Percentiles rank a stretch among this genome's conserved stretches.
Evolutionary conservation across 2,888 invertebrate genomes (phyloP).

Genomic region (Pilophorus perplexus): DNA sequence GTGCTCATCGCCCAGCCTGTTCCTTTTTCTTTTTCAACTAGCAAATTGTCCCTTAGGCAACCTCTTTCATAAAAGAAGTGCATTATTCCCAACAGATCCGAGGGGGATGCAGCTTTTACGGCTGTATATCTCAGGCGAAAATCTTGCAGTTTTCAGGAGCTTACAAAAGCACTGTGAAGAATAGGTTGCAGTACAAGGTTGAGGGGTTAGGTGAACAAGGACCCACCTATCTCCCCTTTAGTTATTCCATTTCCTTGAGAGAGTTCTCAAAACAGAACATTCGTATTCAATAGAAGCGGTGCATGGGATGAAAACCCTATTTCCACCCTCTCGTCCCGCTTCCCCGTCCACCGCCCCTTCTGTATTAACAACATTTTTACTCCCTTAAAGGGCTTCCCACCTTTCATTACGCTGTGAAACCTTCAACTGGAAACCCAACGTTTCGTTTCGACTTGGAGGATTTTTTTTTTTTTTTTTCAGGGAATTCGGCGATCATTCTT

Average conservation of each 20-base stretch:
- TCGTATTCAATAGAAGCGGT: slow-evolving; percentile 39
- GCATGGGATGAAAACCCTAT: slow-evolving; percentile 41
- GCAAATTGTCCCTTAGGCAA: no score
- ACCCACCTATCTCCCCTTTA: slow-evolving; percentile 10
- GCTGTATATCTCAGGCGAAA: neutral
- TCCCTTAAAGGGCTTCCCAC: slow-evolving; percentile 15
- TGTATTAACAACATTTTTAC: slow-evolving; percentile 21
- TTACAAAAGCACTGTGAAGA: neutral
- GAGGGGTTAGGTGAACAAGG: slow-evolving; percentile 1
- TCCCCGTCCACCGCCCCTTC: neutral
- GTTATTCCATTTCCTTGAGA: slow-evolving; percentile 38
- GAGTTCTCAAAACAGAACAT: slow-evolving; percentile 41
- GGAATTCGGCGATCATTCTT: neutral
- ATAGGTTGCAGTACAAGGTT: neutral
- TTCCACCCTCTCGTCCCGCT: slow-evolving; percentile 29
- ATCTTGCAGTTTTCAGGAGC: slow-evolving; percentile 3
- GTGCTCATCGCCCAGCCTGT: no score
- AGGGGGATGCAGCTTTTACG: no score
- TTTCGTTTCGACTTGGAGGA: neutral
- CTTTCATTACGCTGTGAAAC: slow-evolving; percentile 13
- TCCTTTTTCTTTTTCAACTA: no score
- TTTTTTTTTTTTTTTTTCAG: neutral
- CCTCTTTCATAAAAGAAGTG: no score
- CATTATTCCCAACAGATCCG: no score
- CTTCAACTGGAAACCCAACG: neutral